A percentile compares a stretch with the other conserved stretches of the same genome.
These are phyloP conservation scores for Athetis lepigone DNA, from an alignment of 2,888 invertebrate genomes.

Conservation along the genomic window DNA sequence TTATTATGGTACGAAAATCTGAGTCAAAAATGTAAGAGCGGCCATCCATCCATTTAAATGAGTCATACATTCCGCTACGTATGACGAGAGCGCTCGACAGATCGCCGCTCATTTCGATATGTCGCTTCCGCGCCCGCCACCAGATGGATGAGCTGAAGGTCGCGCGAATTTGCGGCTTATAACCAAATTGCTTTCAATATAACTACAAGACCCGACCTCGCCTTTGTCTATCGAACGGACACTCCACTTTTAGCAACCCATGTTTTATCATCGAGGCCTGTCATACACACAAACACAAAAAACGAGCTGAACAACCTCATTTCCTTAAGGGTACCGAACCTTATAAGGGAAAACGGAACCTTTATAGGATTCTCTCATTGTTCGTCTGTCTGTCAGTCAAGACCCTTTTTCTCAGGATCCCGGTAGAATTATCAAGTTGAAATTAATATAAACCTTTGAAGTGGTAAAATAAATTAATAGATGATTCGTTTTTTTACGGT, in stretches of 20 bases:
- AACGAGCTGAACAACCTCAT: no score
- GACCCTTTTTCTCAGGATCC: no score
- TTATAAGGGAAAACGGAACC: no score
- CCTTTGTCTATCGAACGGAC: conserved; percentile 24
- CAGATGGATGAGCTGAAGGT: conserved; percentile 51
- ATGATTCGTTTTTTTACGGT: no score
- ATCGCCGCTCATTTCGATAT: conserved; percentile 46
- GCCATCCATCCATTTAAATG: conserved; percentile 38
- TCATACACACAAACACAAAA: neutral
- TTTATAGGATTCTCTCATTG: no score
- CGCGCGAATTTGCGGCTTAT: conserved; percentile 46
- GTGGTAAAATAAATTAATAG: no score
- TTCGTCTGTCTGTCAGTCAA: no score
- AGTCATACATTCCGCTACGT: conserved; percentile 49
- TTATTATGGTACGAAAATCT: conserved; percentile 13
- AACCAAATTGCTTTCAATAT: conserved; percentile 45
- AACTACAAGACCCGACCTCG: conserved; percentile 19
- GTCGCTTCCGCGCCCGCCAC: conserved; percentile 51
- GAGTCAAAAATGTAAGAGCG: conserved; percentile 10
- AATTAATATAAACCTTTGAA: no score
- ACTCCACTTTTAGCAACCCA: neutral
- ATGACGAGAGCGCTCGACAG: conserved; percentile 34
- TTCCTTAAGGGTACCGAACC: no score
- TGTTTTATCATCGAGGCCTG: neutral
- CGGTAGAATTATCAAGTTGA: no score